Evolutionary conservation across 30 jellyfish, hydroid and myxozoan species (phyloP).

Genomic region (Phacellophora camtschatica): DNA sequence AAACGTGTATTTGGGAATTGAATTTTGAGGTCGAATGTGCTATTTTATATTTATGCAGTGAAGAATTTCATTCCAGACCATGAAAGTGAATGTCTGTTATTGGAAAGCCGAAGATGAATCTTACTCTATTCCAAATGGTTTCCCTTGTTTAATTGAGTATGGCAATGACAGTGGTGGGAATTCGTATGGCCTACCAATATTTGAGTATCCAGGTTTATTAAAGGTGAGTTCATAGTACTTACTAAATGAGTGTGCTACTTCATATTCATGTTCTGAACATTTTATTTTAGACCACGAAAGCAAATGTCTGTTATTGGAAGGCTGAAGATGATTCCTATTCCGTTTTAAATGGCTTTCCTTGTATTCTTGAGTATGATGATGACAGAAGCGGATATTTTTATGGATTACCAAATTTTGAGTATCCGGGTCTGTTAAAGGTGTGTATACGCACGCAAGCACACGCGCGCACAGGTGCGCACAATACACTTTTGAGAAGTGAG

Average conservation of each 20-base stretch:
- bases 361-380: slow-evolving; percentile 45
- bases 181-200: slow-evolving; percentile 71
- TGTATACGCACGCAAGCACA: neutral
- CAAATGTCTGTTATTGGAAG: slow-evolving; percentile 76
- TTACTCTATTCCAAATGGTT: slow-evolving; percentile 41
- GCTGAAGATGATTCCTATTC: slow-evolving; percentile 31
- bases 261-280: neutral
- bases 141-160: slow-evolving; percentile 69
- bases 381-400: slow-evolving; percentile 19
- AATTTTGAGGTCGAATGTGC: too few relatives aligned
- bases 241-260: too few relatives aligned
- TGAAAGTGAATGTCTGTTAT: slow-evolving; percentile 43
- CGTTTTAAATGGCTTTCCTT: slow-evolving; percentile 58
- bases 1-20: too few relatives aligned
- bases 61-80: neutral
- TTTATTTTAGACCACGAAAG: slow-evolving; percentile 40
- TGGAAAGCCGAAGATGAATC: slow-evolving; percentile 61
- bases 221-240: too few relatives aligned
- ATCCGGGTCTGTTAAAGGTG: slow-evolving; percentile 86
- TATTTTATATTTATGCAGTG: too few relatives aligned
- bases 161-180: neutral
- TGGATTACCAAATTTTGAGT: slow-evolving; percentile 80
- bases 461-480: too few relatives aligned
- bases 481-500: too few relatives aligned
- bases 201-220: slow-evolving; percentile 80